Base-by-base conservation (phyloP, 2,888 invertebrate species). In the Thymelicus acteon region DNA sequence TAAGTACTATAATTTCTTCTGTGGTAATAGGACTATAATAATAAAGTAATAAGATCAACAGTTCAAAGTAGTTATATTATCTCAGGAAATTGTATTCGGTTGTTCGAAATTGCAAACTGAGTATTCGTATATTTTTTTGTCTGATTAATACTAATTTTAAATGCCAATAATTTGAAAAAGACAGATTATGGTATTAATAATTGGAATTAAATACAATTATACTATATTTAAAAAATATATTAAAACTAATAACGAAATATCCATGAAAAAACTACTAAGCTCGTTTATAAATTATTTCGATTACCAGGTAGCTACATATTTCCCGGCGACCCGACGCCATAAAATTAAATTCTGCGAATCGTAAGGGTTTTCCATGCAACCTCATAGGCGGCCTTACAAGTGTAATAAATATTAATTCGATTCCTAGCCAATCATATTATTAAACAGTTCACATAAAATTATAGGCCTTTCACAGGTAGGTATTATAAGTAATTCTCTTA, bases 321-420 rank as follows among this genome's bases (percentile, higher is more conserved):
- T 83, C 80, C 73, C 88, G 88, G 74, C 90, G 67, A 75, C 75
- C 70, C 81, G 90, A 88, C 90, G 91, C 90, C 91, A 80, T 79
- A 78, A 84, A 87, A 90, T 90, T 85, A 87, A 85, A 83, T 92
- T 92, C 92, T 81, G 80, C 85, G 92, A 92, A 92, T 76, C 75
- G 78, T 75, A 79, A 81, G 85, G 86, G 80, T 82, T 88, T 90
- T 86, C 85, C 90, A 89, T 89, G 87, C 86, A 85, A 87, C 60
- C 57, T 69, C 85, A 82, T 83, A 80, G 76, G 73, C 81, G 80
- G 85, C 86, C 85, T 87, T 81, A 85, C 83, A 82, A 82, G 79
- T 75, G 77, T 83, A 85, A 88, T 91, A 87, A 90, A 88, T 89
- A 90, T 88, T 87, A 83, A 90, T 85, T 82, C 79, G 67, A 70